Evolutionary conservation across 2,888 invertebrate genomes (phyloP).

Genomic region (Watsonalla cultraria): DNA sequence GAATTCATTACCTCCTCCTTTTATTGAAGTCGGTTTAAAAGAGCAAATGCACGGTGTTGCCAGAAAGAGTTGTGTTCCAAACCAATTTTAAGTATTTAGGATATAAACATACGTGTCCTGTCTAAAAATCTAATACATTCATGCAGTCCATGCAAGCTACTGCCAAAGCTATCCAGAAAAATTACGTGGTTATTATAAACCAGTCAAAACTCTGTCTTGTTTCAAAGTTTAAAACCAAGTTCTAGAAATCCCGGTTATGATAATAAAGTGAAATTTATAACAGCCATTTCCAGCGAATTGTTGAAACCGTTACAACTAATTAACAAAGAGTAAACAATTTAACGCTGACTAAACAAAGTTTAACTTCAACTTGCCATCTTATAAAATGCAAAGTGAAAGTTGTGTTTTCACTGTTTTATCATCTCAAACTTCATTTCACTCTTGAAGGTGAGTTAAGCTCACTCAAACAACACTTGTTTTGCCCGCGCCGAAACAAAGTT

Average conservation of each 20-base stretch:
- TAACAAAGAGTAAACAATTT: not conserved
- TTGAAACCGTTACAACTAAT: not conserved
- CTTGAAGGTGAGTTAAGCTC: slow-evolving; percentile 23
- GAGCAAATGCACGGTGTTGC: too few relatives aligned
- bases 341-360: not conserved
- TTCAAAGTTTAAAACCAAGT: too few relatives aligned
- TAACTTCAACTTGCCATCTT: not conserved
- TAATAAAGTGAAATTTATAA: not conserved
- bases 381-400: slow-evolving; percentile 13
- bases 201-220: too few relatives aligned
- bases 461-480: slow-evolving; percentile 34
- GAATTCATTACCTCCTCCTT: too few relatives aligned
- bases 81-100: too few relatives aligned
- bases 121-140: too few relatives aligned
- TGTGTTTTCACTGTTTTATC: slow-evolving; percentile 15
- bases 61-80: too few relatives aligned
- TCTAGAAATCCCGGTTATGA: not conserved
- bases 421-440: slow-evolving; percentile 20
- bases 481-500: slow-evolving; percentile 24
- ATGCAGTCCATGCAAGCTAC: too few relatives aligned
- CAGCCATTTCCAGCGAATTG: not conserved
- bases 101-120: too few relatives aligned
- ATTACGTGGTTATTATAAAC: too few relatives aligned
- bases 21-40: too few relatives aligned
- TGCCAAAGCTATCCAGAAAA: too few relatives aligned